Evolutionary conservation across 2,888 invertebrate species (phyloP).

Genomic region (Pristionchus exspectatus): DNA sequence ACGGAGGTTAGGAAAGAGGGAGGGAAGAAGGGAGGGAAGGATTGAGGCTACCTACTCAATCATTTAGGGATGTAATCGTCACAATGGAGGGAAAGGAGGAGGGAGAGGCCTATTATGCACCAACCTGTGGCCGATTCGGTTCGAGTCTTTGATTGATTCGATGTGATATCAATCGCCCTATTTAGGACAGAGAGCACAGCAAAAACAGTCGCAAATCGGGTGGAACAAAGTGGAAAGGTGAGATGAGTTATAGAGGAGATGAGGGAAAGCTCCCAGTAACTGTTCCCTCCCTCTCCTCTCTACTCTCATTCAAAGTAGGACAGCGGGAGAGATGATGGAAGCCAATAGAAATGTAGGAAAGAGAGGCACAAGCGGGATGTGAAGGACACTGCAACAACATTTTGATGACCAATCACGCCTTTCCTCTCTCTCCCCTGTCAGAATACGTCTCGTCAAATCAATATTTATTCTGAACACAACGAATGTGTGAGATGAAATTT

Average conservation of each 20-base stretch:
- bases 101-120: conserved; percentile 24
- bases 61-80: conserved; percentile 48
- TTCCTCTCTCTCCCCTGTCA: background rate
- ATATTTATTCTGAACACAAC: no score
- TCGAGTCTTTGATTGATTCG: background rate
- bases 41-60: conserved; percentile 48
- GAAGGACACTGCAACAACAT: conserved; percentile 15
- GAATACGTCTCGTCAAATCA: background rate
- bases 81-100: conserved; percentile 17
- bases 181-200: background rate
- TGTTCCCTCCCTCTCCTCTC: background rate
- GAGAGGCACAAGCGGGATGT: background rate
- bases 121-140: background rate
- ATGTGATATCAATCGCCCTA: background rate
- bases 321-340: conserved; percentile 46
- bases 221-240: conserved; percentile 31
- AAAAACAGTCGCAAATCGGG: background rate
- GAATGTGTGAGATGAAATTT: no score
- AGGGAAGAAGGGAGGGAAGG: background rate
- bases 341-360: conserved; percentile 8
- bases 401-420: background rate
- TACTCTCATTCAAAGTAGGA: conserved; percentile 46
- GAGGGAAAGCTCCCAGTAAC: conserved; percentile 27
- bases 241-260: background rate
- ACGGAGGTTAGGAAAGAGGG: conserved; percentile 4